phyloP scores from a whole-genome alignment of 2,113 vertebrate genomes.

The Myodes glareolus region DNA sequence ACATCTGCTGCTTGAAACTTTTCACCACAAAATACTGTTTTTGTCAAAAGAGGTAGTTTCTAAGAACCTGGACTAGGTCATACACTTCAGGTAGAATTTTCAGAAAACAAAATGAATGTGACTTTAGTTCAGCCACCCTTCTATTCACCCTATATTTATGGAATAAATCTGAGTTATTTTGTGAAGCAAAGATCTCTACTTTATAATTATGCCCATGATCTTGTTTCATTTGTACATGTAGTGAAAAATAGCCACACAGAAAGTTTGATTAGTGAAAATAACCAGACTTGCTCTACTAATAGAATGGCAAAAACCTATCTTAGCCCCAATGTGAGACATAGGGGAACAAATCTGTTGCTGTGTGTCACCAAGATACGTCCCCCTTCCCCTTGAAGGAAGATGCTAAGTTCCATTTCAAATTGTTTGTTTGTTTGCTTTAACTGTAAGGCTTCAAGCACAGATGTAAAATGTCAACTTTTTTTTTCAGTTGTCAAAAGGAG shows the following conservation, averaged over 20 bases:
- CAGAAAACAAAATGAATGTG: neutral
- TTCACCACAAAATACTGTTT: conserved; percentile 19
- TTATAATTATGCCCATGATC: neutral
- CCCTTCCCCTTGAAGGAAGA: conserved; percentile 64
- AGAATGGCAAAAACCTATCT: neutral
- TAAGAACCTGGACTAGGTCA: neutral
- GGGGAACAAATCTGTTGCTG: neutral
- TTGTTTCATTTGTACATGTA: neutral
- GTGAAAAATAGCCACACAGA: neutral
- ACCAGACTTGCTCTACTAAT: conserved; percentile 4
- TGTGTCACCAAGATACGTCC: conserved; percentile 23
- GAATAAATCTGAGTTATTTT: neutral
- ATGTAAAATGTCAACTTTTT: conserved; percentile 83
- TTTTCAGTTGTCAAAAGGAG: conserved; percentile 78
- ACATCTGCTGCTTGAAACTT: conserved; percentile 19
- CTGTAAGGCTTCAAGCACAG: conserved; percentile 76
- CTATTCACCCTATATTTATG: neutral
- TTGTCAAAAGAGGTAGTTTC: conserved; percentile 33
- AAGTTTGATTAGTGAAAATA: conserved; percentile 16
- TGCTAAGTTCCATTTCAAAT: conserved; percentile 77
- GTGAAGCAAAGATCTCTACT: neutral
- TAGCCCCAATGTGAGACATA: neutral
- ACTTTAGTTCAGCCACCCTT: neutral
- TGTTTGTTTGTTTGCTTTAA: conserved; percentile 46
- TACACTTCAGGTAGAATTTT: conserved; percentile 2